Evolutionary conservation across 2,113 vertebrate species (phyloP).

Genomic region (Menidia beryllina): DNA sequence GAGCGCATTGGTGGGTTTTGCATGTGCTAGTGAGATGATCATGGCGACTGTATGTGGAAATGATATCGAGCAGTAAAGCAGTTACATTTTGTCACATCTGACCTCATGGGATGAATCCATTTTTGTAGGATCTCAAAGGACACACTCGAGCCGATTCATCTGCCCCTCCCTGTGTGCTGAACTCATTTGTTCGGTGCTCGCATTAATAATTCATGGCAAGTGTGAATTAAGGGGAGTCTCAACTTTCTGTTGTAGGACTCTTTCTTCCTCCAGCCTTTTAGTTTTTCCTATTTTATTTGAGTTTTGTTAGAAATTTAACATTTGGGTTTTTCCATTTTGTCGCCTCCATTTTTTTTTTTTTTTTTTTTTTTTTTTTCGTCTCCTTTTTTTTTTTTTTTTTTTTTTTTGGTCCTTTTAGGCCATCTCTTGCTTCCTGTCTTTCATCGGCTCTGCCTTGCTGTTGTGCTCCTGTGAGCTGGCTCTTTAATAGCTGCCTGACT

Average conservation of each 20-base stretch:
- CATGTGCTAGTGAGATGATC: background rate
- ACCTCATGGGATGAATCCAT: conserved; percentile 25
- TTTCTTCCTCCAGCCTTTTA: conserved; percentile 37
- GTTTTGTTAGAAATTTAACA: conserved; percentile 31
- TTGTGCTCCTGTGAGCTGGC: conserved; percentile 17
- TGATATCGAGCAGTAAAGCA: background rate
- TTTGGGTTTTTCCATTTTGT: conserved; percentile 11
- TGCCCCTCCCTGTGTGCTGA: conserved; percentile 52
- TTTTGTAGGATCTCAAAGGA: conserved; percentile 59
- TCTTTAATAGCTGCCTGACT: conserved; percentile 26
- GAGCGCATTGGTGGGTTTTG: conserved; percentile 3
- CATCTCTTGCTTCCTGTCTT: background rate
- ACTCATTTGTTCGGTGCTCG: conserved; percentile 61
- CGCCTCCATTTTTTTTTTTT: conserved; percentile 7
- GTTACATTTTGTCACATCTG: conserved; percentile 13
- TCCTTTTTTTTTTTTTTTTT: conserved; percentile 3
- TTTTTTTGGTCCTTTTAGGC: no score
- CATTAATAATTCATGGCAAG: conserved; percentile 71
- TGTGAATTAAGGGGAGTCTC: conserved; percentile 49
- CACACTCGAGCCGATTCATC: conserved; percentile 37
- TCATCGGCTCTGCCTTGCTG: conserved; percentile 23
- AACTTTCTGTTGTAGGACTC: conserved; percentile 38
- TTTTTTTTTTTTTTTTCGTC: conserved; percentile 15
- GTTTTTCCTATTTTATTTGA: conserved; percentile 25
- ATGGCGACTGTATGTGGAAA: background rate